Base-by-base conservation (phyloP, 2,113 vertebrate species). In the Quiscalus mexicanus region DNA sequence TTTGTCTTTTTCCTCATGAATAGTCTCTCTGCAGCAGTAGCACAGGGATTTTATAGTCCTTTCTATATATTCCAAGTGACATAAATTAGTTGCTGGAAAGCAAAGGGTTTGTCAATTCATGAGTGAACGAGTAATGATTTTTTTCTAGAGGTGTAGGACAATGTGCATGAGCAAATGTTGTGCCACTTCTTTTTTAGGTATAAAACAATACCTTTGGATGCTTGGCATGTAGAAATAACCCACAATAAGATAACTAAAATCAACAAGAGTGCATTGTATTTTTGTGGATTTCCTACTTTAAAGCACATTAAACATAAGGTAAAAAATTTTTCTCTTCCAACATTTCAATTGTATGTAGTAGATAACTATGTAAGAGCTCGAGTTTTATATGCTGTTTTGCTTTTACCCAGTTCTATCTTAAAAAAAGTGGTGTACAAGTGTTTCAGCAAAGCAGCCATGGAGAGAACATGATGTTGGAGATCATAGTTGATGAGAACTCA, bases 401-500 rank as follows among this genome's bases (percentile, higher is more conserved):
- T 96, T 96, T 83, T 69, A 71, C 37, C 9, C 87, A 99, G 99
- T 99, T 99, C 94, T 98, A 95, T 91, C 98, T 99, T 95, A 99
- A 98, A 98, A 99, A 99, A 98, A 97, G 90, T 41, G 99, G 99
- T 0, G 99, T 99, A 71, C 98, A 99, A 56, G 99, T 99, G 81
- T 99, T 99, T 97, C 99, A 99, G 97, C 99, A 99, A 96, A 99
- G 98, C 97, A 99, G 99, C 97, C 98, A 99, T 89, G 99, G 99
- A 95, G 99, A 99, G 95, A 99, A 99, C 97, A 99, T 99, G 98
- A 98, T 99, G n/a, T 97, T 99, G 94, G 98, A 99, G 63, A 98
- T 99, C 90, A 52, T 97, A 67, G 58, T 76, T 73, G 93, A 90
- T 93, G 86, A 97, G 52, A 97, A 98, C 23, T 96, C 97, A 64